Evolutionary conservation across 2,888 invertebrate genomes (phyloP).

Genomic region (Sphaerolaimus hirsutus): DNA sequence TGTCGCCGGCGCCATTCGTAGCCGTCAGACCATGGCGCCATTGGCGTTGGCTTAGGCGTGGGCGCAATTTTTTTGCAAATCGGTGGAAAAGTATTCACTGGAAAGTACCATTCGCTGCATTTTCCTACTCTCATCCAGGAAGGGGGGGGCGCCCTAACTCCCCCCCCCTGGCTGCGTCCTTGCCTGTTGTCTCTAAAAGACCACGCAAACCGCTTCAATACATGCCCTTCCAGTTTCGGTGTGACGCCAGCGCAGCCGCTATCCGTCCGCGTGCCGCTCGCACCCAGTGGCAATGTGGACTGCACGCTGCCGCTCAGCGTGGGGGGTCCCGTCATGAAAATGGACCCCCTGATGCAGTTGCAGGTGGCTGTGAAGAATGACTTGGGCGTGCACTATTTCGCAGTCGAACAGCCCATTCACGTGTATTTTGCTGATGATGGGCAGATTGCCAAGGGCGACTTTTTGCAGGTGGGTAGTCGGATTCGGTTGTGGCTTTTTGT

Average conservation of each 20-base stretch:
- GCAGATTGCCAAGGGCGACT: conserved; percentile 82
- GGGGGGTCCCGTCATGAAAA: conserved; percentile 70
- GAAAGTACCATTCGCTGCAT: too few relatives aligned
- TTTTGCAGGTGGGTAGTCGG: conserved; percentile 46
- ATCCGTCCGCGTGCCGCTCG: conserved; percentile 48
- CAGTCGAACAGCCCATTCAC: conserved; percentile 69
- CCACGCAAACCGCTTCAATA: too few relatives aligned
- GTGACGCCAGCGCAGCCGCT: conserved; percentile 59
- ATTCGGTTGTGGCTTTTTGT: too few relatives aligned
- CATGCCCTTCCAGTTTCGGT: conserved; percentile 50
- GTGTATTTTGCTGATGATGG: conserved; percentile 83
- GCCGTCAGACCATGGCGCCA: too few relatives aligned
- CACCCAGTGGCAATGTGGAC: conserved; percentile 48
- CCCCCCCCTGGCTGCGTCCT: too few relatives aligned
- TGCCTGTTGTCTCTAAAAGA: too few relatives aligned
- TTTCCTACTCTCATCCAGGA: too few relatives aligned
- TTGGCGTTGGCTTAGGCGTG: too few relatives aligned
- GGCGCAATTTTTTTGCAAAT: too few relatives aligned
- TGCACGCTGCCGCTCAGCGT: conserved; percentile 52
- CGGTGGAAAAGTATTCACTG: too few relatives aligned
- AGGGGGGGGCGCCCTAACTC: too few relatives aligned
- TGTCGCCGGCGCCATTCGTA: too few relatives aligned
- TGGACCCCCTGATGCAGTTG: conserved; percentile 85
- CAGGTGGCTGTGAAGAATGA: conserved; percentile 92
- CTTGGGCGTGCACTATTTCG: conserved; percentile 92